Conservation (phyloP, 2,888 invertebrate genomes). For the Drosophila niveifrons region DNA sequence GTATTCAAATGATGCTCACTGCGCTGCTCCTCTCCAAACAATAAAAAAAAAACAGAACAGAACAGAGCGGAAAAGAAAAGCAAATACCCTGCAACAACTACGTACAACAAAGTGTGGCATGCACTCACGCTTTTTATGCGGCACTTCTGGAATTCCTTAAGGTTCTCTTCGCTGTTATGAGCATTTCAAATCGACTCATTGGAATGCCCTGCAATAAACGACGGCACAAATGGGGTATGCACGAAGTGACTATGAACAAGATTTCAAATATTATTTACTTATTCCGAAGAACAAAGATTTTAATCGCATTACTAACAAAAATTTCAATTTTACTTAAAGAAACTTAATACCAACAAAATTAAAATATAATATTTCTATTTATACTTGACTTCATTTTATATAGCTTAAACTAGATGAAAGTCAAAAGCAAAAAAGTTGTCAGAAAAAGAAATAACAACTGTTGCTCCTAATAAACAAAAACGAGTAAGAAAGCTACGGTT, state of each 20-base stretch:
- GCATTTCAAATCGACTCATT: neutral
- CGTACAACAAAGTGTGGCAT: constrained; percentile 7
- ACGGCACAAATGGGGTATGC: neutral
- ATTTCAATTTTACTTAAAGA: too few relatives aligned
- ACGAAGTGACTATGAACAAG: neutral
- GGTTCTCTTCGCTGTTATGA: neutral
- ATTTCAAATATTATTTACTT: too few relatives aligned
- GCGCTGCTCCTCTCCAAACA: neutral
- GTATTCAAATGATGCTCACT: constrained; percentile 63
- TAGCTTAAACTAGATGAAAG: neutral
- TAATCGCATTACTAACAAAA: too few relatives aligned
- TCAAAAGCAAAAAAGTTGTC: neutral
- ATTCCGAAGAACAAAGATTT: too few relatives aligned
- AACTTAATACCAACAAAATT: too few relatives aligned
- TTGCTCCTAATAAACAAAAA: neutral
- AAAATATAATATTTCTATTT: too few relatives aligned
- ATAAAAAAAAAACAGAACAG: too few relatives aligned
- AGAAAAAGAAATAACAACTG: neutral
- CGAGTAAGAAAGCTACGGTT: too few relatives aligned
- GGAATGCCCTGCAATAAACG: neutral
- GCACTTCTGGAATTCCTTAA: neutral
- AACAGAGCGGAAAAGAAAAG: too few relatives aligned
- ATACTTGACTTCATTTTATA: too few relatives aligned
- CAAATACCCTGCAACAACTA: constrained; percentile 23
- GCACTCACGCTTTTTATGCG: constrained; percentile 3